Evolutionary conservation across 1,140 invertebrate genomes (phyloP).

Genomic region (Drosophila ogumai): DNA sequence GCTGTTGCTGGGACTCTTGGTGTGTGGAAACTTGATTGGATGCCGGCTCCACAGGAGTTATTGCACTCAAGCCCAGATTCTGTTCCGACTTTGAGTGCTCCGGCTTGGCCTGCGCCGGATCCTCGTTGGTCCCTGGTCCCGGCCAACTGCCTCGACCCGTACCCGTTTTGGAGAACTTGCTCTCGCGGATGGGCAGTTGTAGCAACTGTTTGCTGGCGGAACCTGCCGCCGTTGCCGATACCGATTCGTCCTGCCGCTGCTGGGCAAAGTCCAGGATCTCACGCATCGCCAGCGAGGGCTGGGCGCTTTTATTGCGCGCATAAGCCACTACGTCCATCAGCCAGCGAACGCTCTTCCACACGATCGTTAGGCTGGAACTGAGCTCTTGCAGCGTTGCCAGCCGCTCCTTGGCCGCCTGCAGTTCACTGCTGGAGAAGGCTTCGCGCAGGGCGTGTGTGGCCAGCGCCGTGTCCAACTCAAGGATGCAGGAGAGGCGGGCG

Average conservation of each 20-base stretch:
- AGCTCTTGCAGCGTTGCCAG: constrained; percentile 92
- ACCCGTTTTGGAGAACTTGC: constrained; percentile 90
- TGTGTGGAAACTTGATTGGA: constrained; percentile 3
- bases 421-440: constrained; percentile 95
- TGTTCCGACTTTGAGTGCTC: constrained; percentile 94
- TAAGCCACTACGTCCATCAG: constrained; percentile 97
- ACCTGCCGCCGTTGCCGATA: neutral
- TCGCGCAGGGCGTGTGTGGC: constrained; percentile 96
- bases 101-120: constrained; percentile 78
- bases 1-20: constrained; percentile 41
- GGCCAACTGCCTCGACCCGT: constrained; percentile 93
- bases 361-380: constrained; percentile 91
- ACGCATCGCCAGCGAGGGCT: constrained; percentile 66
- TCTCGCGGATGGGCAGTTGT: constrained; percentile 90
- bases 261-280: constrained; percentile 74
- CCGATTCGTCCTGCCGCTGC: constrained; percentile 32
- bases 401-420: constrained; percentile 93
- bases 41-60: constrained; percentile 45
- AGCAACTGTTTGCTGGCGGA: constrained; percentile 86
- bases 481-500: constrained; percentile 94
- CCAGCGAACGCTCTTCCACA: constrained; percentile 98
- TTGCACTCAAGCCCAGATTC: constrained; percentile 87
- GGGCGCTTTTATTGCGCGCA: constrained; percentile 91
- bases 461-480: constrained; percentile 96
- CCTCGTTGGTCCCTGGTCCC: constrained; percentile 88